phyloP scores from a whole-genome alignment of 2,797 vertebrate species.

The Xerus rutilus region DNA sequence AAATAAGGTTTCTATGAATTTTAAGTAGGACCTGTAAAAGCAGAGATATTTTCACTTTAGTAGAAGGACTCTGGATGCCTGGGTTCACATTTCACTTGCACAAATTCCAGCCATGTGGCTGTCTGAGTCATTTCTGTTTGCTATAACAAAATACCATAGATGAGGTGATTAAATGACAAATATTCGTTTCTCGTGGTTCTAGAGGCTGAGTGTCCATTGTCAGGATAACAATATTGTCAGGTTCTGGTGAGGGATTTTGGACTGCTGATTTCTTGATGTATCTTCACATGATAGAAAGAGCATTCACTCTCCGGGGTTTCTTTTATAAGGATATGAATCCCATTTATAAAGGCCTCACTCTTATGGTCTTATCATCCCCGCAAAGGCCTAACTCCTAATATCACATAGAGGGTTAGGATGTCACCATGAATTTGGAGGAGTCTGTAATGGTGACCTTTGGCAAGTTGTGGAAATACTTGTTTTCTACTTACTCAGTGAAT shows the following conservation, averaged over 20 bases:
- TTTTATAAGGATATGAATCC: neutral
- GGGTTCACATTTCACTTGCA: neutral
- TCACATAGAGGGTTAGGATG: neutral
- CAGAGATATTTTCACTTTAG: neutral
- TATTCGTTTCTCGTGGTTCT: neutral
- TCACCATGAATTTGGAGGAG: neutral
- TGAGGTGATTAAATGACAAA: fast-evolving
- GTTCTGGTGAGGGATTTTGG: neutral
- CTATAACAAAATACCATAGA: neutral
- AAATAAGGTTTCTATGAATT: neutral
- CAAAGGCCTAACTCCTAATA: neutral
- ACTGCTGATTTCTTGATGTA: no score
- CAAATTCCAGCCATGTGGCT: neutral
- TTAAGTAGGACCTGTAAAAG: neutral
- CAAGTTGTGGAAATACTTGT: neutral
- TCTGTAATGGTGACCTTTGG: neutral
- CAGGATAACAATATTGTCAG: neutral
- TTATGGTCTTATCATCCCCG: neutral
- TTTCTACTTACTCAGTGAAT: neutral
- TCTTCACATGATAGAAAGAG: neutral
- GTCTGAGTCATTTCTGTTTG: neutral
- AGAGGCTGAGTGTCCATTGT: neutral
- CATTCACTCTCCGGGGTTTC: no score
- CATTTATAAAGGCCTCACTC: neutral
- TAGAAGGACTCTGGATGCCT: neutral